Evolutionary conservation across 2,797 vertebrate genomes (phyloP).

Genomic region (Ataeniobius toweri): DNA sequence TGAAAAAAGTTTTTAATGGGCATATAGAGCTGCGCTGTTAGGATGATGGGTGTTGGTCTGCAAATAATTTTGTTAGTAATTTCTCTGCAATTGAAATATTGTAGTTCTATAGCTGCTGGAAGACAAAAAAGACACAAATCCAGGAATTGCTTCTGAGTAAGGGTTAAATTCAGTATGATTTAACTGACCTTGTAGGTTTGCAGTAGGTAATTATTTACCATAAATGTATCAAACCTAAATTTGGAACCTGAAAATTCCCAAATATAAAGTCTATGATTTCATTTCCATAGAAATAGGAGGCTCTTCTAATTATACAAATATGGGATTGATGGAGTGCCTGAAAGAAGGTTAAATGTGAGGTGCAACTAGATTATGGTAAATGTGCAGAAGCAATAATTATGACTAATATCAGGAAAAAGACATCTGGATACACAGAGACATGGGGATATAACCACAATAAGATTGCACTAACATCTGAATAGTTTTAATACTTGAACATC

Average conservation of each 20-base stretch:
- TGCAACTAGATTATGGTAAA: slow-evolving; percentile 38
- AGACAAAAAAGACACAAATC: slow-evolving; percentile 39
- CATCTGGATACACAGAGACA: slow-evolving; percentile 35
- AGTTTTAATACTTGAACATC: slow-evolving; percentile 22
- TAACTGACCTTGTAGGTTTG: not conserved
- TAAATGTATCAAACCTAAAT: not conserved
- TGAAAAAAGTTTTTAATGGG: slow-evolving; percentile 23
- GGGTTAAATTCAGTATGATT: not conserved
- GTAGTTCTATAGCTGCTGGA: not conserved
- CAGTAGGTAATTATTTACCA: not conserved
- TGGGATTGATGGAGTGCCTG: slow-evolving; percentile 3
- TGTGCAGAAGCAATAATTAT: slow-evolving; percentile 68
- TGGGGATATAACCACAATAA: slow-evolving; percentile 27
- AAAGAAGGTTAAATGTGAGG: slow-evolving; percentile 22
- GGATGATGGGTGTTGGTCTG: slow-evolving; percentile 10
- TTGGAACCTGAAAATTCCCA: not conserved
- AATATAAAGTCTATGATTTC: not conserved
- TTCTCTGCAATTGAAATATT: not conserved
- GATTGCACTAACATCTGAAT: slow-evolving; percentile 39
- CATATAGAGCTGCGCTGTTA: slow-evolving; percentile 13
- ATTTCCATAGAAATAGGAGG: not conserved
- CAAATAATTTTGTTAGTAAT: not conserved
- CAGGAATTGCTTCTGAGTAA: slow-evolving; percentile 32
- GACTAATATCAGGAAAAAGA: slow-evolving; percentile 29
- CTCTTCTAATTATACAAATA: slow-evolving; percentile 12